Evolutionary conservation across 1,140 invertebrate genomes (phyloP).

Genomic region (Zaprionus capensis): DNA sequence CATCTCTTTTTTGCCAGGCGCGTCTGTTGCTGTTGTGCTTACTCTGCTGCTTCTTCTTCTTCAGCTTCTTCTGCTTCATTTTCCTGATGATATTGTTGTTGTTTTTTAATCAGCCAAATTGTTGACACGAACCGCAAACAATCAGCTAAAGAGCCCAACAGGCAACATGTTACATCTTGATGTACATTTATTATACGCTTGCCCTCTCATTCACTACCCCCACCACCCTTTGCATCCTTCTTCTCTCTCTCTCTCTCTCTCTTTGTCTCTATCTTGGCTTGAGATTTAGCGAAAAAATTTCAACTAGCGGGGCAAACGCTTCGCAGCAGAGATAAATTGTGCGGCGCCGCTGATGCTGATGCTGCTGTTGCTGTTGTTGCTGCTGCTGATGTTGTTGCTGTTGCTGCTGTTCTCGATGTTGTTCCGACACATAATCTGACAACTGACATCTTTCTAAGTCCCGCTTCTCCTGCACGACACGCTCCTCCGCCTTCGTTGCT

Average conservation of each 20-base stretch:
- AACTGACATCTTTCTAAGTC: conserved; percentile 69
- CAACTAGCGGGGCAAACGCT: conserved; percentile 24
- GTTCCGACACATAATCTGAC: conserved; percentile 74
- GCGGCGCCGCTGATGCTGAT: conserved; percentile 38
- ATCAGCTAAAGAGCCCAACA: conserved; percentile 59
- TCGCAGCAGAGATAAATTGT: conserved; percentile 63
- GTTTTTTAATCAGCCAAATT: conserved; percentile 78
- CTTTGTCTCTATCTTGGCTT: neutral
- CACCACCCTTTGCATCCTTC: neutral
- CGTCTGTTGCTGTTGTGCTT: neutral
- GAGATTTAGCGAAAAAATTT: conserved; percentile 17
- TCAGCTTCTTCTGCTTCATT: neutral
- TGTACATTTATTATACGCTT: conserved; percentile 53
- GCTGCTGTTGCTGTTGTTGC: conserved; percentile 35
- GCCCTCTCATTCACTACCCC: neutral
- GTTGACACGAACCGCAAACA: conserved; percentile 71
- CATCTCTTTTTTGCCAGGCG: conserved; percentile 41
- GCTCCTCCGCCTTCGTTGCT: conserved; percentile 17
- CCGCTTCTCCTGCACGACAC: conserved; percentile 6
- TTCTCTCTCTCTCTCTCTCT: neutral
- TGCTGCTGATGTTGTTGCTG: conserved; percentile 29
- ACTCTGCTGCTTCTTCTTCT: neutral
- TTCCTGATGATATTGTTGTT: conserved; percentile 29
- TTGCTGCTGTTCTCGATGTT: conserved; percentile 42
- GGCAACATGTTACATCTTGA: conserved; percentile 55